Base-by-base conservation (phyloP, 1,140 invertebrate genomes). In the Ruditapes philippinarum region DNA sequence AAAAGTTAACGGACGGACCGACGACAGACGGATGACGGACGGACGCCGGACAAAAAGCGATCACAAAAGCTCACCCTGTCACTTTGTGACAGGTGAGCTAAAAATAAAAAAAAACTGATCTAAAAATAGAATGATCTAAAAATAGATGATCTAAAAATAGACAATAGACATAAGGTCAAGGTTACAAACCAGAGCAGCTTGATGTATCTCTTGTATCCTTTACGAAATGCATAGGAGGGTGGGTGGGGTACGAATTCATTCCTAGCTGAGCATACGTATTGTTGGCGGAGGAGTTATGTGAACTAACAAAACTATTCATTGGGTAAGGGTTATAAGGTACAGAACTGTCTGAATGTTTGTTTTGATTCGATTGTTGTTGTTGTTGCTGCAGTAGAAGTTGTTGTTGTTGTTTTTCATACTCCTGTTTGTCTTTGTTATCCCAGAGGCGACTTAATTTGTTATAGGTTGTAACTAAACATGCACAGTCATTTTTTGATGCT, bases 401-500 rank as follows among this genome's bases (percentile, higher is more conserved):
- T 62, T 85, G 57, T 33, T 89, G 90, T 31, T 90, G 89, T 28
- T 87, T 51, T 80, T 92, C 92, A 45, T 91, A 92, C 42, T 91
- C 90, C 92, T 94, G 92, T 88, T 96, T 95, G 74, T 96, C 94
- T 89, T 95, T 95, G 91, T 95, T 95, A 86, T 95, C 95, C 95
- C 95, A 96, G 79, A 96, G 94, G 74, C 94, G 94, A 83, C 94
- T 94, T 76, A 96, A 93, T 88, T 96, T 95, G 93, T 95, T 95
- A 93, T 95, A 95, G 33, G 95, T 95, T 88, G 91, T 95, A 74
- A 94, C 90, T 91, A 95, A 94, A 92, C 95, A 95, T 89, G 95
- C 93, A 93, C 95, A 95, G 82, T 95, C 95, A 89, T 82, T 82
- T 93, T 95, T 95, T 86, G 86, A 93, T 74, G 92, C 91, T 65